Conservation (phyloP, 2,888 invertebrate species). For the Pimpla rufipes region DNA sequence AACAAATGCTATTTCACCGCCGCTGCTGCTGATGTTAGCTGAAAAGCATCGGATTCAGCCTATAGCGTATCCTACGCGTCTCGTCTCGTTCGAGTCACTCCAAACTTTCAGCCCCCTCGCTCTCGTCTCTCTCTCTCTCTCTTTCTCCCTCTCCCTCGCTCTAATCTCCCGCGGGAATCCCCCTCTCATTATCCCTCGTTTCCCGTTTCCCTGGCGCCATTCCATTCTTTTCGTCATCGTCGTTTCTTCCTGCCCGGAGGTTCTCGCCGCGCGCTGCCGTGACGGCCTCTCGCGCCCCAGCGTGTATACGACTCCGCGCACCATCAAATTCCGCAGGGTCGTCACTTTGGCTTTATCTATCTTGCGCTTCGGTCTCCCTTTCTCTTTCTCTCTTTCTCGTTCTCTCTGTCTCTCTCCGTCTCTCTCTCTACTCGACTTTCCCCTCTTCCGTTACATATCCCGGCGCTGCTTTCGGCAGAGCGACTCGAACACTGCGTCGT, state of each 20-base stretch:
- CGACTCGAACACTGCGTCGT: neutral
- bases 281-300: conserved; percentile 14
- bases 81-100: conserved; percentile 22
- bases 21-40: conserved; percentile 31
- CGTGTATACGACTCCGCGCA: neutral
- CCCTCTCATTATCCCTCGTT: conserved; percentile 64
- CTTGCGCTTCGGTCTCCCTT: neutral
- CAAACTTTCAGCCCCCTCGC: conserved; percentile 18
- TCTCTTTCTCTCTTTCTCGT: neutral
- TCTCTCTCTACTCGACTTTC: conserved; percentile 35
- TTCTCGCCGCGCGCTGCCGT: conserved; percentile 5
- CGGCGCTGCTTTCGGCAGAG: conserved; percentile 6
- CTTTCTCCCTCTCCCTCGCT: conserved; percentile 47
- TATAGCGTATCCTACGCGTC: neutral
- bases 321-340: conserved; percentile 41
- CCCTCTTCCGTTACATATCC: conserved; percentile 35
- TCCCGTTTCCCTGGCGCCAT: conserved; percentile 56
- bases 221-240: conserved; percentile 35
- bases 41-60: conserved; percentile 29
- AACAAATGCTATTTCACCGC: conserved; percentile 9
- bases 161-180: conserved; percentile 54
- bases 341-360: conserved; percentile 32
- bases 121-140: conserved; percentile 7
- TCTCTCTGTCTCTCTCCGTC: conserved; percentile 26
- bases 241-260: conserved; percentile 23